A percentile compares a stretch with the other conserved stretches of the same genome.
phyloP scores from a whole-genome alignment of 2,797 vertebrate species.

The Glyptemys insculpta region DNA sequence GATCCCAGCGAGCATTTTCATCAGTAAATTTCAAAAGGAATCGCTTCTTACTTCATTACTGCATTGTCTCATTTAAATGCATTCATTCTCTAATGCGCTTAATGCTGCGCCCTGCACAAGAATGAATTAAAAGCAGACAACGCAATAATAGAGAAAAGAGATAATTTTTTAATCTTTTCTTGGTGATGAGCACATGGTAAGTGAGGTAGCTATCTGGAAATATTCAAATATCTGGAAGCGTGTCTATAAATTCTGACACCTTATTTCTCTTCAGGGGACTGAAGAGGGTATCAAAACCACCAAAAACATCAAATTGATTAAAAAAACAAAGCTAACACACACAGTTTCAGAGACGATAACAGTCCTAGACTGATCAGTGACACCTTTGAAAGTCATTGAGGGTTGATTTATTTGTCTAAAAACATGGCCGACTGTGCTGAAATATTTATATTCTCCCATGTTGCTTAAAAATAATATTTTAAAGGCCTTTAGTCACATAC shows the following conservation, averaged over 20 bases:
- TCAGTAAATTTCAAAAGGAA: slow-evolving; percentile 24
- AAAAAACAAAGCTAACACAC: background rate
- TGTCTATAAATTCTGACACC: slow-evolving; percentile 52
- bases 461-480: slow-evolving; percentile 43
- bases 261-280: slow-evolving; percentile 25
- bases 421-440: background rate
- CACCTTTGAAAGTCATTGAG: background rate
- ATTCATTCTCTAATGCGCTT: slow-evolving; percentile 38
- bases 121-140: slow-evolving; percentile 53
- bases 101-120: slow-evolving; percentile 36
- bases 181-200: background rate
- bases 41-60: slow-evolving; percentile 17
- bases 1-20: background rate
- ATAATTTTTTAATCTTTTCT: slow-evolving; percentile 24
- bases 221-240: slow-evolving; percentile 26
- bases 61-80: slow-evolving; percentile 37
- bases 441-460: slow-evolving; percentile 28
- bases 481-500: background rate
- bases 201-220: slow-evolving; percentile 1
- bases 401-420: slow-evolving; percentile 53
- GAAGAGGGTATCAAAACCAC: background rate
- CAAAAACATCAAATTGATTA: background rate
- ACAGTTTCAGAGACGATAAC: slow-evolving; percentile 24
- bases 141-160: slow-evolving; percentile 43
- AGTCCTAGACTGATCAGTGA: background rate